Percentiles rank a stretch among this genome's conserved stretches.
These are phyloP conservation scores for Ceratosolen solmsi DNA, from an alignment of 1,140 invertebrate species.

Conservation along the genomic window DNA sequence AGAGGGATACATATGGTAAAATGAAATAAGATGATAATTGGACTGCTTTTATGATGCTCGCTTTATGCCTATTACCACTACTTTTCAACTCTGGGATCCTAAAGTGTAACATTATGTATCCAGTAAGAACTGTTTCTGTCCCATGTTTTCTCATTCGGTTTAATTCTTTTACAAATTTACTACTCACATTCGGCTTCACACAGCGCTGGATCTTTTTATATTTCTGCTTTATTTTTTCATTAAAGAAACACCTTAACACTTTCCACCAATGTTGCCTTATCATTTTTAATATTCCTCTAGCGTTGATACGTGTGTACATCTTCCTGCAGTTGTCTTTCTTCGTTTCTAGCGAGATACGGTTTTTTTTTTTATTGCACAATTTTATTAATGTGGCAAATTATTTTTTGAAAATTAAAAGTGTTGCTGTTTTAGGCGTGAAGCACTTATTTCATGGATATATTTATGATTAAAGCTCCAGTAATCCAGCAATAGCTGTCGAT, in stretches of 20 bases:
- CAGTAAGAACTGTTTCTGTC: conserved; percentile 21
- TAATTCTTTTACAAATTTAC: conserved; percentile 35
- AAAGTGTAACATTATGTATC: conserved; percentile 28
- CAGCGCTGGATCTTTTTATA: background rate
- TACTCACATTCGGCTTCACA: background rate
- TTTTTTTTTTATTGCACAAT: background rate
- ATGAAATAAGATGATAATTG: conserved; percentile 65
- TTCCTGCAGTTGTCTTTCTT: background rate
- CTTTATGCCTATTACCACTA: conserved; percentile 51
- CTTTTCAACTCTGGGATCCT: background rate
- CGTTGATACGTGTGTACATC: background rate
- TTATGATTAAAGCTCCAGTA: too few species aligned
- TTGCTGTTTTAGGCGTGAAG: background rate
- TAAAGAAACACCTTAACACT: background rate
- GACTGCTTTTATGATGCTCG: conserved; percentile 68
- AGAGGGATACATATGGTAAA: too few species aligned
- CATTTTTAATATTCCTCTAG: conserved; percentile 22
- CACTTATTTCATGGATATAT: background rate
- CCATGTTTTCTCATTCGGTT: conserved; percentile 25
- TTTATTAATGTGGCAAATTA: background rate
- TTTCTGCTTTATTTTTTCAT: conserved; percentile 9
- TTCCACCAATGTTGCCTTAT: background rate
- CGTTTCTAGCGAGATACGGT: background rate
- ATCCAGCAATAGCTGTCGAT: too few species aligned
- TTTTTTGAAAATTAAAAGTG: conserved; percentile 34